A percentile compares a stretch with the other conserved stretches of the same genome.
Evolutionary conservation across 1,140 invertebrate genomes (phyloP).

Genomic region (Macrotrachela quadricornifera): DNA sequence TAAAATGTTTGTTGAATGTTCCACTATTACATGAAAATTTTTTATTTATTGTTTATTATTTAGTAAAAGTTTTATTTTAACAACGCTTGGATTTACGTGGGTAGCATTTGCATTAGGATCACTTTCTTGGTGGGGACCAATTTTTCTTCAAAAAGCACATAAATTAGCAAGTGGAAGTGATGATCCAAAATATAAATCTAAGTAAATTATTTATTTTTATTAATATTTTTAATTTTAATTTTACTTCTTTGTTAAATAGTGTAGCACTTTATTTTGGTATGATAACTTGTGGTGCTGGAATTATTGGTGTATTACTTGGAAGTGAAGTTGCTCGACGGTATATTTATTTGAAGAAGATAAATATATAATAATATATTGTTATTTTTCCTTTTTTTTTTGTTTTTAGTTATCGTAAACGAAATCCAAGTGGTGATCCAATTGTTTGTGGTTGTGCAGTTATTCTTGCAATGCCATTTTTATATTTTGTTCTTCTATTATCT

Average conservation of each 20-base stretch:
- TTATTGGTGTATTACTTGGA: constrained; percentile 50
- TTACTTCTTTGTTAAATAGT: constrained; percentile 36
- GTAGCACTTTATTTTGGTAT: constrained; percentile 72
- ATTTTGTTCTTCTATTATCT: constrained; percentile 35
- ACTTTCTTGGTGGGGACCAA: constrained; percentile 81
- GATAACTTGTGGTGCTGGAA: constrained; percentile 69
- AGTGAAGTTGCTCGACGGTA: constrained; percentile 46
- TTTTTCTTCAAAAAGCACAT: constrained; percentile 44
- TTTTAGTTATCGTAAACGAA: constrained; percentile 21
- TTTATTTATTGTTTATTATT: constrained; percentile 20
- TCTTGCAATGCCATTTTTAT: constrained; percentile 61
- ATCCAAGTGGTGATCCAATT: constrained; percentile 58
- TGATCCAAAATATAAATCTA: constrained; percentile 8
- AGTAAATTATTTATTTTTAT: neutral
- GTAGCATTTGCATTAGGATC: constrained; percentile 89
- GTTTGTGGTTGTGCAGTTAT: constrained; percentile 73
- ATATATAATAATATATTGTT: constrained; percentile 18
- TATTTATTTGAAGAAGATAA: constrained; percentile 46
- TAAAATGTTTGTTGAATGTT: too few relatives aligned
- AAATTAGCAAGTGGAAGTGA: constrained; percentile 11
- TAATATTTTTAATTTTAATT: neutral
- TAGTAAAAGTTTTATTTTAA: constrained; percentile 75
- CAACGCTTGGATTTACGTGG: constrained; percentile 77
- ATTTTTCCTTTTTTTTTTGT: constrained; percentile 11
- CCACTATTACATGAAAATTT: neutral